Percentiles rank a stretch among this genome's conserved stretches.
These are phyloP conservation scores for Paedocypris sp. DNA, from an alignment of 2,113 vertebrate species.

Conservation along the genomic window DNA sequence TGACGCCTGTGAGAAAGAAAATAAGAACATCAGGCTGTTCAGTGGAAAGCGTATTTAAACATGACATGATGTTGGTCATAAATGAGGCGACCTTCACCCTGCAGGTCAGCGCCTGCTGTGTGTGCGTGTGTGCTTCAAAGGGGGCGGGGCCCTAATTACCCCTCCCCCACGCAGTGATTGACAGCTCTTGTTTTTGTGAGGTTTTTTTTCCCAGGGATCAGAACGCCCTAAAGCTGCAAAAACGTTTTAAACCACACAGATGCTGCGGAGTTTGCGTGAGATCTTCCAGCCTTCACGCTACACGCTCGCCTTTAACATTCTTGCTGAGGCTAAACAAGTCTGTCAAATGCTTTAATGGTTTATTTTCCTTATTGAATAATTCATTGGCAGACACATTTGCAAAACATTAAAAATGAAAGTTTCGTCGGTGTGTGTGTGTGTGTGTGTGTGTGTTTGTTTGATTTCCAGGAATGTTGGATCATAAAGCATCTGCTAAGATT, in stretches of 20 bases:
- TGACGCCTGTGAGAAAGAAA: too few species aligned
- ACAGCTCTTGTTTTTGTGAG: conserved; percentile 53
- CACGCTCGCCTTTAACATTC: not conserved
- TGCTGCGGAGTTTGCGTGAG: conserved; percentile 18
- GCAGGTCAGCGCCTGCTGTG: conserved; percentile 50
- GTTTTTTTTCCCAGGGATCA: conserved; percentile 60
- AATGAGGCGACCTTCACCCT: conserved; percentile 71
- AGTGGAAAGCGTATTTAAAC: conserved; percentile 62
- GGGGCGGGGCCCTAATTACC: conserved; percentile 22
- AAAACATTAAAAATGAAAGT: too few species aligned
- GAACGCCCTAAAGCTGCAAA: conserved; percentile 14
- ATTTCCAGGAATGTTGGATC: too few species aligned
- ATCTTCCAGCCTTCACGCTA: conserved; percentile 1
- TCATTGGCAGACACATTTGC: too few species aligned
- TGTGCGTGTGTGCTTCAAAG: conserved; percentile 25
- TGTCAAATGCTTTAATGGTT: too few species aligned
- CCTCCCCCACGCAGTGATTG: conserved; percentile 51
- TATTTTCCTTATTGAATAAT: too few species aligned
- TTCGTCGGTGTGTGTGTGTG: too few species aligned
- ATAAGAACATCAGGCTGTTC: conserved; percentile 54
- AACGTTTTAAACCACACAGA: conserved; percentile 16
- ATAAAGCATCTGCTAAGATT: too few species aligned
- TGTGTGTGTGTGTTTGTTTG: too few species aligned
- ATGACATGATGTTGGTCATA: conserved; percentile 58
- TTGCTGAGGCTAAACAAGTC: too few species aligned